Conservation (phyloP, 23 tunicate species). For the Diplosoma virens region DNA sequence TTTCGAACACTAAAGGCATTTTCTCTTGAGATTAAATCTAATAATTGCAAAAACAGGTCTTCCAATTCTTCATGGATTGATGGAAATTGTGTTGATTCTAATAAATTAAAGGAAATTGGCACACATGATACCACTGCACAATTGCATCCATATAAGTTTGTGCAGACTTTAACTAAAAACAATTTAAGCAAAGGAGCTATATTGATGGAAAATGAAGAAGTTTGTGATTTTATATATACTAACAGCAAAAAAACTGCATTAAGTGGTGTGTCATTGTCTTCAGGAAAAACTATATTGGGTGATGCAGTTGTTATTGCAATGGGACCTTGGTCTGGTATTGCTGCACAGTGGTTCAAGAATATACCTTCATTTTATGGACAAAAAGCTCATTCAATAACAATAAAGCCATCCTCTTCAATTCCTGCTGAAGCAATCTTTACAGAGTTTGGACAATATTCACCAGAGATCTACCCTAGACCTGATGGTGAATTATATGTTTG, state of each 20-base stretch:
- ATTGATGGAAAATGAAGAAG: conserved; percentile 31
- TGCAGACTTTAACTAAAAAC: conserved; percentile 14
- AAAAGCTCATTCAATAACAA: conserved; percentile 74
- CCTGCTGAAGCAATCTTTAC: conserved; percentile 61
- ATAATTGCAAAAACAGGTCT: neutral
- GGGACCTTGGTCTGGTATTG: conserved; percentile 88
- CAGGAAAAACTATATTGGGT: conserved; percentile 24
- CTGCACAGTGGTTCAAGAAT: conserved; percentile 39
- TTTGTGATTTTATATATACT: neutral
- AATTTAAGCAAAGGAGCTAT: conserved; percentile 19
- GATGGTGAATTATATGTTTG: conserved; percentile 87
- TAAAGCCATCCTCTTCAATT: conserved; percentile 30
- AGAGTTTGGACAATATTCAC: conserved; percentile 49
- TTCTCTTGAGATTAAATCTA: conserved; percentile 5
- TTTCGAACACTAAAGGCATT: conserved; percentile 40
- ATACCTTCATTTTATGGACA: conserved; percentile 74
- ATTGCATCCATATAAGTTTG: conserved; percentile 68
- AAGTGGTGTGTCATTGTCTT: conserved; percentile 14
- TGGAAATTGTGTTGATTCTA: conserved; percentile 34
- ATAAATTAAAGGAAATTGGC: conserved; percentile 30
- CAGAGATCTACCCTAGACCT: conserved; percentile 79
- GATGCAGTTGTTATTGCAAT: conserved; percentile 56
- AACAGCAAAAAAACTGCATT: neutral
- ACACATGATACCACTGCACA: conserved; percentile 41
- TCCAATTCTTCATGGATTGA: conserved; percentile 33